Conservation (phyloP, 2,113 vertebrate species). For the Shinisaurus crocodilurus region DNA sequence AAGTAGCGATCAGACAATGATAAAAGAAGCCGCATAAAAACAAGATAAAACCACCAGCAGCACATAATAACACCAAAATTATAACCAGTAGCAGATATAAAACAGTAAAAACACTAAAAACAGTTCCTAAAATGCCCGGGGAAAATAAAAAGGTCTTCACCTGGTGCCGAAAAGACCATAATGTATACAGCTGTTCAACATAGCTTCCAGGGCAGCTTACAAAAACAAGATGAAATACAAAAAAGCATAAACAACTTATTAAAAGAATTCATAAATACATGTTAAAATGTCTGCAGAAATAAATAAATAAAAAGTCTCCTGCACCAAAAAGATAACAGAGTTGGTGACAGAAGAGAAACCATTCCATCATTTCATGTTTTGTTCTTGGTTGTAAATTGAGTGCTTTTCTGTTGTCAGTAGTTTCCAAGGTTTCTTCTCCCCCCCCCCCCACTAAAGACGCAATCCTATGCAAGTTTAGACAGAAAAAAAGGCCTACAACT, state of each 20-base stretch:
- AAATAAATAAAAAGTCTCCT: not conserved
- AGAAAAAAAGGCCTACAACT: too few relatives aligned
- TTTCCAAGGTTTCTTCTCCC: too few relatives aligned
- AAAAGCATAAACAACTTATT: not conserved
- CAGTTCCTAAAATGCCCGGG: not conserved
- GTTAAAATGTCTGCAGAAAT: not conserved
- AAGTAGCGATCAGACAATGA: not conserved
- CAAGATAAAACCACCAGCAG: not conserved
- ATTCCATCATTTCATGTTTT: not conserved
- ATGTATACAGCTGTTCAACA: not conserved
- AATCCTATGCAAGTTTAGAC: too few relatives aligned
- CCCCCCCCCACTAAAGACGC: too few relatives aligned
- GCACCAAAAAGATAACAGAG: not conserved
- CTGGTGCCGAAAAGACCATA: not conserved
- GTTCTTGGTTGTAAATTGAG: not conserved
- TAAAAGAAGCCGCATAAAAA: not conserved
- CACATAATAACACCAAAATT: not conserved
- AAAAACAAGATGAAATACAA: not conserved
- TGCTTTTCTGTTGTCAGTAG: not conserved
- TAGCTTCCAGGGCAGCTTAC: not conserved
- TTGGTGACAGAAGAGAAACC: not conserved
- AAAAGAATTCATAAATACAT: constrained; percentile 11
- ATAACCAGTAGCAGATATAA: not conserved
- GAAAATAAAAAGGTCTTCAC: not conserved
- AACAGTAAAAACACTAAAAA: not conserved